A percentile compares a stretch with the other conserved stretches of the same genome.
These are phyloP conservation scores for Liopterus haemorrhoidalis DNA, from an alignment of 2,888 invertebrate species.

Conservation along the genomic window DNA sequence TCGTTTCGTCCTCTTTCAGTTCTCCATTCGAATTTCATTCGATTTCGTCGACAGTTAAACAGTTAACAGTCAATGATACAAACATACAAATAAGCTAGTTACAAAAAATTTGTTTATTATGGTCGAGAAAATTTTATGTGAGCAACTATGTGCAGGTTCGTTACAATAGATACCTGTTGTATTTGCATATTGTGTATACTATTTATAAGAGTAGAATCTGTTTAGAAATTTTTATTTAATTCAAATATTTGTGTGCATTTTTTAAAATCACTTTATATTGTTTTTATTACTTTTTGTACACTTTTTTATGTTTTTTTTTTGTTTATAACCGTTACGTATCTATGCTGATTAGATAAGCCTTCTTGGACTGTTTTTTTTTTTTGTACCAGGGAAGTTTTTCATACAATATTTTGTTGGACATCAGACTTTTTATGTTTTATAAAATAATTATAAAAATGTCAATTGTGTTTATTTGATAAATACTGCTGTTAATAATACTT, in stretches of 20 bases:
- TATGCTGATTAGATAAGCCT: slow-evolving; percentile 19
- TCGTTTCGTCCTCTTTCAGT: too few species aligned
- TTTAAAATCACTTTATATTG: slow-evolving; percentile 39
- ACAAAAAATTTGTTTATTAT: too few species aligned
- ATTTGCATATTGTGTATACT: too few species aligned
- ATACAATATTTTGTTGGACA: slow-evolving; percentile 47
- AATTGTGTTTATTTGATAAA: slow-evolving; percentile 47
- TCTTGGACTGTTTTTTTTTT: slow-evolving; percentile 27
- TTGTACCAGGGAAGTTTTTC: slow-evolving; percentile 42
- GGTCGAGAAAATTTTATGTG: too few species aligned
- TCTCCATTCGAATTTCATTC: too few species aligned
- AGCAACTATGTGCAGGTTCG: too few species aligned
- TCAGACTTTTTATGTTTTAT: slow-evolving; percentile 49
- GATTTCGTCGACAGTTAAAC: too few species aligned
- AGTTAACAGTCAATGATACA: too few species aligned
- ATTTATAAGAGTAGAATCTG: too few species aligned
- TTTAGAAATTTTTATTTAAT: slow-evolving; percentile 19
- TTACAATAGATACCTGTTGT: too few species aligned
- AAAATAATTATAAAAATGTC: slow-evolving; percentile 47
- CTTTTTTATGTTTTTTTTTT: slow-evolving; percentile 48
- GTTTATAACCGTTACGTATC: not conserved
- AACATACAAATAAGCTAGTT: too few species aligned
- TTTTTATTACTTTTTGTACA: slow-evolving; percentile 48
- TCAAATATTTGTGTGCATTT: slow-evolving; percentile 21
- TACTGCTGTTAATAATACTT: slow-evolving; percentile 45